Percentiles rank a stretch among this genome's conserved stretches.
phyloP scores from a whole-genome alignment of 1,140 invertebrate species.

The Dinoponera quadriceps region DNA sequence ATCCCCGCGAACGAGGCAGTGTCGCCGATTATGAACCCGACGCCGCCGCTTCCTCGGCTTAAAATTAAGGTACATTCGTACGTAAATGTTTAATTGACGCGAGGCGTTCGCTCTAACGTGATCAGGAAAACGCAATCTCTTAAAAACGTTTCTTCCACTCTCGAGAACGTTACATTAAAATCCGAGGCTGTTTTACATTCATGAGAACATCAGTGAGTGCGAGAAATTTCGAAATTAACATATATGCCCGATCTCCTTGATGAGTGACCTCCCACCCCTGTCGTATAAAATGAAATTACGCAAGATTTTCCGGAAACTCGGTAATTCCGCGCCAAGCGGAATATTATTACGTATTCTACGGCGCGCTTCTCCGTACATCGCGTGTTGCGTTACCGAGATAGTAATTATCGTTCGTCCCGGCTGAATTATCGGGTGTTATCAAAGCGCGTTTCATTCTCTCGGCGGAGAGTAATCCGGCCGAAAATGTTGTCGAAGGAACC shows the following conservation, averaged over 20 bases:
- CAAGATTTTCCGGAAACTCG: conserved; percentile 14
- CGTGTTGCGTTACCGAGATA: not conserved
- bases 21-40: conserved; percentile 29
- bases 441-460: not conserved
- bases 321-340: conserved; percentile 2
- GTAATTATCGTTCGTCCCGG: not conserved
- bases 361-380: not conserved
- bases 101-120: too few relatives aligned
- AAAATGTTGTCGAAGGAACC: not conserved
- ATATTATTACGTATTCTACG: conserved; percentile 4
- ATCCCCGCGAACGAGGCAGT: not conserved
- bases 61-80: not conserved
- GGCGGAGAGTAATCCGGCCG: not conserved
- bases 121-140: too few relatives aligned
- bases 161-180: conserved; percentile 21
- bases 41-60: not conserved
- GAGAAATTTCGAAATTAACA: conserved; percentile 48
- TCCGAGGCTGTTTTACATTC: conserved; percentile 48
- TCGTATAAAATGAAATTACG: conserved; percentile 41
- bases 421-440: conserved; percentile 2
- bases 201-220: conserved; percentile 45
- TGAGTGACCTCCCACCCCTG: not conserved
- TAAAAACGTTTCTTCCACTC: not conserved
- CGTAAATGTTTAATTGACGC: not conserved
- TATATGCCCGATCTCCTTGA: conserved; percentile 39